Conservation (phyloP, 2,797 vertebrate species). For the Macroramphosus scolopax region DNA sequence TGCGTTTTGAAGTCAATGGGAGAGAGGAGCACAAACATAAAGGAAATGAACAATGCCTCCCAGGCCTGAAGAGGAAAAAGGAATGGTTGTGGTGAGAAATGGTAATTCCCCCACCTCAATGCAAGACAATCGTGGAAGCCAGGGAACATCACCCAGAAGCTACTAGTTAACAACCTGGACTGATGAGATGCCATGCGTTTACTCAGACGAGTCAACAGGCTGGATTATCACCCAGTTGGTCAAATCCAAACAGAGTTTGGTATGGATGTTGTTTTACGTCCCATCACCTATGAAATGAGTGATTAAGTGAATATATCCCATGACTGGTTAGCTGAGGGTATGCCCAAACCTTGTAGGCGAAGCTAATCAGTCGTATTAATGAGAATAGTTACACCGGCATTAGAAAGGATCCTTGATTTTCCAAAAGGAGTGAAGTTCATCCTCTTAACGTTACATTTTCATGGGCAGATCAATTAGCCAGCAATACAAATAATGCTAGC, state of each 20-base stretch:
- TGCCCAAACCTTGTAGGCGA: too few species aligned
- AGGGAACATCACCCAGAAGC: conserved; percentile 44
- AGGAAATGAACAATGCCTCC: conserved; percentile 67
- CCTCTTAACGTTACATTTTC: neutral
- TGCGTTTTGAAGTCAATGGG: conserved; percentile 48
- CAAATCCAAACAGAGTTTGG: neutral
- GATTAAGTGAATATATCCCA: too few species aligned
- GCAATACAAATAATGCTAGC: conserved; percentile 9
- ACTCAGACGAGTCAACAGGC: conserved; percentile 15
- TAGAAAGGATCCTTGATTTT: neutral
- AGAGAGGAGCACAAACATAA: conserved; percentile 42
- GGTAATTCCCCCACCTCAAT: conserved; percentile 26
- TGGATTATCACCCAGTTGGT: conserved; percentile 14
- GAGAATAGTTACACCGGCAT: too few species aligned
- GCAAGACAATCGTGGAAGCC: conserved; percentile 46
- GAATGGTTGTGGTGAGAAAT: conserved; percentile 51
- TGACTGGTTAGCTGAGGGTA: too few species aligned
- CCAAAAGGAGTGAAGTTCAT: too few species aligned
- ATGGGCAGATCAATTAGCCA: conserved; percentile 12
- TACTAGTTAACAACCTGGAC: conserved; percentile 47
- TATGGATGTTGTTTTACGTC: neutral
- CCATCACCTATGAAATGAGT: too few species aligned
- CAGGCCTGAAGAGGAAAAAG: conserved; percentile 35
- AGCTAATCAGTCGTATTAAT: too few species aligned
- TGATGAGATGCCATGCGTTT: conserved; percentile 54